Base-by-base conservation (phyloP, 2,797 vertebrate genomes). In the Melanotaenia boesemani region DNA sequence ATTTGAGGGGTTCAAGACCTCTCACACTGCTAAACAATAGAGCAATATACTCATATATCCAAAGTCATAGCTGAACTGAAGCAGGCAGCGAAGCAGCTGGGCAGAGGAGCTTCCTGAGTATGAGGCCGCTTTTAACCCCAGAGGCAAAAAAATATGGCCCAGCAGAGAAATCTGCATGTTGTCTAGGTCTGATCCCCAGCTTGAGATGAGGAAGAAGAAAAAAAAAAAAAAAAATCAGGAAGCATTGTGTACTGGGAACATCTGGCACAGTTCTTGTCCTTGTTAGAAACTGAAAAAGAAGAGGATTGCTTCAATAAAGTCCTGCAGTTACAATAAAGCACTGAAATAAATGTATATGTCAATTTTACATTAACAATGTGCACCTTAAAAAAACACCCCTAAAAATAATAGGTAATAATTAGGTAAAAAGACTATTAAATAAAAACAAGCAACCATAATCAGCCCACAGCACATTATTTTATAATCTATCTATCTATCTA, bases 81-180 rank as follows among this genome's bases (percentile, higher is more conserved):
- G 52, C 61, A 63, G 78, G 26, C 78, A 62, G 72, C 61, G 20
- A 57, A 85, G 75, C 89, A 91, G 86, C 86, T 89, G 85, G 67
- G 32, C 32, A 90, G 61, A 77, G 79, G 70, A 66, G 54, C 18
- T 58, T 78, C 66, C 68, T 71, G 63, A 59, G 52, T 30, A 77
- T n/a, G 54, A 76, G 58, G 69, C 12, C 9, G 70, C 54, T 32
- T 86, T 79, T 74, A 65, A 63, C 70, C 75, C 37, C 34, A 64
- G 57, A 80, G 62, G n/a, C 32, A 74, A 15, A 36, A 36, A 66
- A 41, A 68, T 69, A 68, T 6, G 57, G 44, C 63, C 63, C 72
- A 82, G 55, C 65, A 70, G 74, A 52, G 58, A 32, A 20, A 72
- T 10, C 85, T 85, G 79, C 80, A 70, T 86, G 85, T 20, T 73